Base-by-base conservation (phyloP, 2,113 vertebrate genomes). In the Mus pahari region DNA sequence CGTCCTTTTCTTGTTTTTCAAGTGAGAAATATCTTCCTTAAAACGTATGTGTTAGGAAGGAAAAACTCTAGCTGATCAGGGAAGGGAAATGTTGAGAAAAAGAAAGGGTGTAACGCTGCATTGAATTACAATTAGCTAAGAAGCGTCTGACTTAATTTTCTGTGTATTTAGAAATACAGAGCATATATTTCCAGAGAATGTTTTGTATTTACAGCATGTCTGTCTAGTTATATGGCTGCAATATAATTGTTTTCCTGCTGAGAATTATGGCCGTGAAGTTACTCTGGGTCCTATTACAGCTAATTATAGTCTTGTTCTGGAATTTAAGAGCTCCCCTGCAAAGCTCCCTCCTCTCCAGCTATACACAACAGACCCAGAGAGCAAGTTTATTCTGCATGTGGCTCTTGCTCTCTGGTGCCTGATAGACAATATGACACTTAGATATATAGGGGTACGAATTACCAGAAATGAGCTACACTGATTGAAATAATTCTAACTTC, bases 241-340 rank as follows among this genome's bases (percentile, higher is more conserved):
- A 79, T 98, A 96, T 98, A 98, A 99, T 99, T 98, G 98, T 99
- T 98, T 98, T 98, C 98, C 98, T 98, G 98, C 98, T 98, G 98
- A 98, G 98, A 98, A 98, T 99, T 98, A 98, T 97, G 98, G 98
- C 97, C 97, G 96, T 89, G 97, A 98, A 98, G 98, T 98, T 98
- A 98, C 98, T 98, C 97, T 98, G 98, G 98, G 98, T 98, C 97
- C 96, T 91, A 98, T 99, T 98, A 98, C 96, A 97, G 98, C 98
- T 99, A 98, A 98, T 99, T 98, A 98, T 97, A 98, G 98, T 96
- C 98, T 98, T 94, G 13, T 96, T 98, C 94, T 90, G 94, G 97
- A 98, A 98, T 98, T 98, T 98, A 98, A 98, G 97, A 95, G 98
- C 95, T 98, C 97, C 97, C 97, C 95, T 96, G 96, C 96, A 98